Base-by-base conservation (phyloP, 2,113 vertebrate species). In the Grammomys dolichurus region DNA sequence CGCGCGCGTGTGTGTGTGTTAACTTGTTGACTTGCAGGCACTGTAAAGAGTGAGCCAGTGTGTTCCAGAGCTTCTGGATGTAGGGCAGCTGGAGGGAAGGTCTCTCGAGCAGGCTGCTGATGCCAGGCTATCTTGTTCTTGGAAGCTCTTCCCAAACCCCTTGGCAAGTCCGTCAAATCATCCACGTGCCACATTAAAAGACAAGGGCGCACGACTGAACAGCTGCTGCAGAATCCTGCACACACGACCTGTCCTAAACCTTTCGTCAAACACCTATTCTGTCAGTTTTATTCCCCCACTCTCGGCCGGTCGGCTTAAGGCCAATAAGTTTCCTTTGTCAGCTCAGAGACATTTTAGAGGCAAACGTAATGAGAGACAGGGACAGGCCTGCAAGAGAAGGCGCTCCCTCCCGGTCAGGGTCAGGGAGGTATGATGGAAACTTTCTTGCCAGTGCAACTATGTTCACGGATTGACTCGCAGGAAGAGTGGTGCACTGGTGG, bases 341-440 rank as follows among this genome's bases (percentile, higher is more conserved):
- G 54, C 31, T 77, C 43, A 89, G 14, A 11, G 56, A 63, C 51
- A 63, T 84, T 63, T 91, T 60, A 72, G 67, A 56, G 17, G 14
- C n/a, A 78, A 91, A 91, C 86, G 48, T 48, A 48, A 7, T 51
- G 58, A 91, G 72, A 72, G 51, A 22, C 48, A 85, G 69, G 54
- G 73, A 69, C 51, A 1, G 22, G 58, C 13, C 54, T n/a, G 36
- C 13, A 67, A 80, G 72, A 91, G 65, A 60, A 43, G 51, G 43
- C 3, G 10, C 54, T 89, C 58, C 54, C 0, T 89, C 58, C 54
- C 0, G 48, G 56, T 12, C 16, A 5, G 0, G 56, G 56, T 12
- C 16, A 4, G 24, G 43, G 3, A 84, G 51, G 58, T 4, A 4
- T 5, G 46, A 14, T 16, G 67, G 54, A 31, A 28, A 7, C 11